Conservation (phyloP, 2,797 vertebrate genomes). For the Mus spretus region DNA sequence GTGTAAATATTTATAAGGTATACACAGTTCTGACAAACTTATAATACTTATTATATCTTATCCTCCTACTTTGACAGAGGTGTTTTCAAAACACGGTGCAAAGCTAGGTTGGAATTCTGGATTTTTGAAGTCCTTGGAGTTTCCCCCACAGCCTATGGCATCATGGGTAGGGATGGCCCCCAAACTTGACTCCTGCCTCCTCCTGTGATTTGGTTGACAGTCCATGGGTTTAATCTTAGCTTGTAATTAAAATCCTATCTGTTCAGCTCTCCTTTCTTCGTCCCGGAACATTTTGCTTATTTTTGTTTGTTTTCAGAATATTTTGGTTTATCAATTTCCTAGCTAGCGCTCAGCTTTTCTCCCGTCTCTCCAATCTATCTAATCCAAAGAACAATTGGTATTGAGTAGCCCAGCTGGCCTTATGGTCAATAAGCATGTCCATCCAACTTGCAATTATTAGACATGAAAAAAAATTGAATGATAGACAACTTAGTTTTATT, state of each 20-base stretch:
- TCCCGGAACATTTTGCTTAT: neutral
- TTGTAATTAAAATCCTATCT: neutral
- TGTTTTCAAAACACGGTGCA: conserved; percentile 4
- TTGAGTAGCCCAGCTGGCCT: neutral
- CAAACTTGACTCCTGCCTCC: neutral
- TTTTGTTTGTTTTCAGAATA: neutral
- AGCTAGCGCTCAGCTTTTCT: neutral
- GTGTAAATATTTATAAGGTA: neutral
- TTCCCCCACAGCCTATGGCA: neutral
- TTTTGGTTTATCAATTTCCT: neutral
- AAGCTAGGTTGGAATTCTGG: neutral
- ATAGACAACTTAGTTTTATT: neutral
- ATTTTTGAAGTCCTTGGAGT: conserved; percentile 11
- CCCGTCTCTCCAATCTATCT: neutral
- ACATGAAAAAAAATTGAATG: neutral
- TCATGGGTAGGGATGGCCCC: neutral
- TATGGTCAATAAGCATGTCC: neutral
- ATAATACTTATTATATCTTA: neutral
- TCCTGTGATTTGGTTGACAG: neutral
- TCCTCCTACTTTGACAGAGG: neutral
- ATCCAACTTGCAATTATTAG: neutral
- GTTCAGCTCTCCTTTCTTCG: neutral
- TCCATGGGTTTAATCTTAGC: neutral
- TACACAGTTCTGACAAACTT: neutral
- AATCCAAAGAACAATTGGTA: neutral